Evolutionary conservation across 2,113 vertebrate species (phyloP).

Genomic region (Caranx ignobilis): DNA sequence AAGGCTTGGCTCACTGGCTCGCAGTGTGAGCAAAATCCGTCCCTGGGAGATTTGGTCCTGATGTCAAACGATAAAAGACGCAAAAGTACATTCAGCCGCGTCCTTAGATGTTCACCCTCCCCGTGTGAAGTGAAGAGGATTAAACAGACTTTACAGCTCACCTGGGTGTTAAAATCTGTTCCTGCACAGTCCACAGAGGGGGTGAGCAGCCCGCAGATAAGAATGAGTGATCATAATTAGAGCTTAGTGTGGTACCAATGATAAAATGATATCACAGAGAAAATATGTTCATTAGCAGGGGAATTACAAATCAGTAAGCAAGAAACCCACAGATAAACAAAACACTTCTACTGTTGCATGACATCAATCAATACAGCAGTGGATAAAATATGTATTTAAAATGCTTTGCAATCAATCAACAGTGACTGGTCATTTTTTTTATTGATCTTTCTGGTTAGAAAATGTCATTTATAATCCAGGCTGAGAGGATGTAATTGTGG

Average conservation of each 20-base stretch:
- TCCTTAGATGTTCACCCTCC: constrained; percentile 29
- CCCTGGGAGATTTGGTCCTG: constrained; percentile 11
- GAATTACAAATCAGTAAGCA: not conserved
- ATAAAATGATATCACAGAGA: not conserved
- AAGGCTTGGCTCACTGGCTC: constrained; percentile 11
- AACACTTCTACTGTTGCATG: not conserved
- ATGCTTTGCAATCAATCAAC: constrained; percentile 38
- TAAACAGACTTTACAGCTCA: constrained; percentile 40
- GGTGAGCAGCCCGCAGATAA: not conserved
- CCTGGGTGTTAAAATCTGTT: constrained; percentile 32
- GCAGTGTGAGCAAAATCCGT: not conserved
- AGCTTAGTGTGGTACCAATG: not conserved
- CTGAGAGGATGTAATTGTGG: constrained; percentile 12
- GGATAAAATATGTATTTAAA: constrained; percentile 6
- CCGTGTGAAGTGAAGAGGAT: constrained; percentile 49
- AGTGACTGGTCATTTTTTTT: constrained; percentile 8
- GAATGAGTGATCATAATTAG: constrained; percentile 11
- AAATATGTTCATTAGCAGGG: not conserved
- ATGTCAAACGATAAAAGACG: not conserved
- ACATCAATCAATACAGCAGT: constrained; percentile 9
- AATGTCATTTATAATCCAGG: constrained; percentile 37
- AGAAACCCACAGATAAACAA: not conserved
- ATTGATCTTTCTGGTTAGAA: constrained; percentile 43
- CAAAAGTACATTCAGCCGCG: constrained; percentile 13
- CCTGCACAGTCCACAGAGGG: constrained; percentile 3